Percentiles rank a stretch among this genome's conserved stretches.
Conservation (phyloP, 2,888 invertebrate genomes). For the Clostera curtula region DNA sequence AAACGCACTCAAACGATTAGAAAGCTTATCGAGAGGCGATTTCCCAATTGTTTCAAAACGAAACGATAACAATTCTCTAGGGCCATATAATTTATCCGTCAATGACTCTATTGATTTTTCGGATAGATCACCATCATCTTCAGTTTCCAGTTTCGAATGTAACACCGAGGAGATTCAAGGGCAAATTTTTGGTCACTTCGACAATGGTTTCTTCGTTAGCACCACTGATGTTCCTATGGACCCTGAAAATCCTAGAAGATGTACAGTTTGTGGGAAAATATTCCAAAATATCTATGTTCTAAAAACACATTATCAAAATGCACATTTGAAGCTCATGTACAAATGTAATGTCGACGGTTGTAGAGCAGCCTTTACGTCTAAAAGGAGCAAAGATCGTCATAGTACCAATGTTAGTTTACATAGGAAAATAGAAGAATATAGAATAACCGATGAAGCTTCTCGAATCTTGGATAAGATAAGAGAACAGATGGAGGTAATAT, state of each 20-base stretch:
- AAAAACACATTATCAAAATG: constrained; percentile 96
- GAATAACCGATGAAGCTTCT: constrained; percentile 57
- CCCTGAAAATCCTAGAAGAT: constrained; percentile 92
- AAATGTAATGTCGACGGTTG: constrained; percentile 96
- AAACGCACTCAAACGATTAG: constrained; percentile 84
- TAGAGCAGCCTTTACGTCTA: constrained; percentile 95
- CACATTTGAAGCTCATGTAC: constrained; percentile 96
- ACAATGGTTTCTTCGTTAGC: constrained; percentile 81
- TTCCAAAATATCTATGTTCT: constrained; percentile 95
- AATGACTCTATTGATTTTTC: constrained; percentile 56
- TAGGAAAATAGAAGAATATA: constrained; percentile 82
- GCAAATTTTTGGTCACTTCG: constrained; percentile 81
- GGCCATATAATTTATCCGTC: constrained; percentile 52
- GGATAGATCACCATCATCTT: constrained; percentile 76
- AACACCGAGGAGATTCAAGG: constrained; percentile 77
- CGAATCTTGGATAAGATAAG: constrained; percentile 73
- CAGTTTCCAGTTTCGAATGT: constrained; percentile 75
- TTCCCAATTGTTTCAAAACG: constrained; percentile 71
- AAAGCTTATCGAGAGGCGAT: constrained; percentile 86
- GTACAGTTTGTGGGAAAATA: constrained; percentile 93
- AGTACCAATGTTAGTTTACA: constrained; percentile 94
- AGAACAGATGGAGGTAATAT: constrained; percentile 86
- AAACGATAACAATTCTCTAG: constrained; percentile 38
- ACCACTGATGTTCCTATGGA: constrained; percentile 92
- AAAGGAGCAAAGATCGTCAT: constrained; percentile 93